Percentiles rank a stretch among this genome's conserved stretches.
Conservation (phyloP, 2,113 vertebrate species). For the Melanerpes aurifrons region DNA sequence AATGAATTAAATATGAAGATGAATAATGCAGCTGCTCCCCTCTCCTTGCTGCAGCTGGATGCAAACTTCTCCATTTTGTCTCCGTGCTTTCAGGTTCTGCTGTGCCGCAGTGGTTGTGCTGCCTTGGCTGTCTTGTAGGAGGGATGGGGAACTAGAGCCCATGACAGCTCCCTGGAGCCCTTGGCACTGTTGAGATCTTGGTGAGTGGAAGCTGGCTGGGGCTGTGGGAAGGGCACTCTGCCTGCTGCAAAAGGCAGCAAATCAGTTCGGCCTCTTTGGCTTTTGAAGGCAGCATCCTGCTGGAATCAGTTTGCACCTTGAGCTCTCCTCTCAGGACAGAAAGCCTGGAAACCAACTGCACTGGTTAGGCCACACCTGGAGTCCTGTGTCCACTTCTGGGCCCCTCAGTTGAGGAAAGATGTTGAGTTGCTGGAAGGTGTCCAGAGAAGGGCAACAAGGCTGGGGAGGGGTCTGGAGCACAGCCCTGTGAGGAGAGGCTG, state of each 20-base stretch:
- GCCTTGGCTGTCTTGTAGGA: conserved; percentile 50
- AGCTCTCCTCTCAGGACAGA: neutral
- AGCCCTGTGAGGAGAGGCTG: too few species aligned
- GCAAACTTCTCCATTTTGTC: conserved; percentile 52
- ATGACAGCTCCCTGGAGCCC: conserved; percentile 37
- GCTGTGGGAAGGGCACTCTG: neutral
- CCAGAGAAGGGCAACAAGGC: too few species aligned
- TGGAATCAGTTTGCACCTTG: neutral
- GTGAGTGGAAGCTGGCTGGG: conserved; percentile 58
- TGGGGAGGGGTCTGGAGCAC: too few species aligned
- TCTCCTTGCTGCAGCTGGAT: conserved; percentile 50
- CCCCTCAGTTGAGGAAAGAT: too few species aligned
- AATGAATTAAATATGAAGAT: conserved; percentile 73
- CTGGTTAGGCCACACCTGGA: too few species aligned
- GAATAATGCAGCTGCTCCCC: conserved; percentile 55
- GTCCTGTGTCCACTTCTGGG: too few species aligned
- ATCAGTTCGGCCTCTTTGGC: neutral
- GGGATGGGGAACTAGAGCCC: conserved; percentile 46
- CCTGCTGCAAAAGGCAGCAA: conserved; percentile 1
- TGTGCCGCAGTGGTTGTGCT: conserved; percentile 26
- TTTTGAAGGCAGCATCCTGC: neutral
- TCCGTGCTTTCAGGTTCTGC: conserved; percentile 50
- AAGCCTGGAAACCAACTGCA: neutral
- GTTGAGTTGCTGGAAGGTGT: too few species aligned
- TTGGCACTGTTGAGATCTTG: conserved; percentile 42